Percentiles rank a stretch among this genome's conserved stretches.
Conservation (phyloP, 23 tunicate genomes). For the Trididemnum nubilum region DNA sequence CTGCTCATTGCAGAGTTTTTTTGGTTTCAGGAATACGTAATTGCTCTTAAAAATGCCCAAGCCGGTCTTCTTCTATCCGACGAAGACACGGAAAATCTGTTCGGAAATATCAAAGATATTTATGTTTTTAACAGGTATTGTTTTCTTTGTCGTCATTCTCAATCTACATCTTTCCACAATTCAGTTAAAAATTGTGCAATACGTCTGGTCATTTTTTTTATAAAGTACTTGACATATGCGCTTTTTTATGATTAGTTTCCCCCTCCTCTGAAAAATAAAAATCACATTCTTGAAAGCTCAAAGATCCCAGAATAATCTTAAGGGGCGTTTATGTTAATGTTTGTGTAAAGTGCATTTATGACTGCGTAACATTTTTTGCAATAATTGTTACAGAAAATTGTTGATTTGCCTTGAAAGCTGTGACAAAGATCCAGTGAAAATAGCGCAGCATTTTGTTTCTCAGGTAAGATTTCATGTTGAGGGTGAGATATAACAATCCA, state of each 20-base stretch:
- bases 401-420: slow-evolving; percentile 67
- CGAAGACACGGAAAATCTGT: slow-evolving; percentile 44
- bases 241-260: too few relatives aligned
- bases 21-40: slow-evolving; percentile 65
- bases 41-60: slow-evolving; percentile 51
- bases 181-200: too few relatives aligned
- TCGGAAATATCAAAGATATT: slow-evolving; percentile 84
- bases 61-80: slow-evolving; percentile 32
- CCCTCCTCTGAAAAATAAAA: too few relatives aligned
- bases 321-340: too few relatives aligned
- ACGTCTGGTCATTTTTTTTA: too few relatives aligned
- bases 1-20: too few relatives aligned
- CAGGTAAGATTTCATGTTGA: slow-evolving; percentile 51
- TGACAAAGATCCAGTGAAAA: slow-evolving; percentile 52
- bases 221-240: too few relatives aligned
- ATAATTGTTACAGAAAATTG: slow-evolving; percentile 50
- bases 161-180: not conserved
- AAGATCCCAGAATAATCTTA: too few relatives aligned
- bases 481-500: too few relatives aligned
- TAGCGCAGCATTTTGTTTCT: slow-evolving; percentile 61
- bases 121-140: slow-evolving; percentile 75
- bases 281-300: too few relatives aligned
- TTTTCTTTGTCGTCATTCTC: not conserved
- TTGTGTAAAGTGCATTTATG: too few relatives aligned
- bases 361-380: too few relatives aligned